Evolutionary conservation across 1,140 invertebrate genomes (phyloP).

Genomic region (Lycorma delicatula): DNA sequence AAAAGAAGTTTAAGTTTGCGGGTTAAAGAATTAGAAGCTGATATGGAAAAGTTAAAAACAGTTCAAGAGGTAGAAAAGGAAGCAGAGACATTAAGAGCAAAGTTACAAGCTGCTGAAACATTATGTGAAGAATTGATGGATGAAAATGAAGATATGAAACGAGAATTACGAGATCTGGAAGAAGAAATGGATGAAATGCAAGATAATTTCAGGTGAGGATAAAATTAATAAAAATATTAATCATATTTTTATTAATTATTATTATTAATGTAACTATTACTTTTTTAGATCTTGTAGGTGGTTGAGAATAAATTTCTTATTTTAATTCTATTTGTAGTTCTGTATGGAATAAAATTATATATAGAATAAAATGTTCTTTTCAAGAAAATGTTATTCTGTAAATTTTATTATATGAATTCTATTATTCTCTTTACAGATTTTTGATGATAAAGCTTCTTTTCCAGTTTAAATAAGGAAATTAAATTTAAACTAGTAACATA

Average conservation of each 20-base stretch:
- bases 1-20: conserved; percentile 63
- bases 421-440: no score
- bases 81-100: conserved; percentile 55
- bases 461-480: no score
- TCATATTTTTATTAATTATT: conserved; percentile 7
- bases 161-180: conserved; percentile 85
- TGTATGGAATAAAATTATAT: no score
- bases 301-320: background rate
- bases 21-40: conserved; percentile 62
- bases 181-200: conserved; percentile 98
- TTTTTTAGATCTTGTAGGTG: conserved; percentile 3
- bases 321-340: conserved; percentile 4
- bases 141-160: conserved; percentile 93
- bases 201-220: conserved; percentile 73
- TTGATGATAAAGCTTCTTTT: no score
- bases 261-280: background rate
- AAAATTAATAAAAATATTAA: conserved; percentile 11
- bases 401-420: no score
- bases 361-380: no score
- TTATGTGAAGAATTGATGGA: conserved; percentile 89
- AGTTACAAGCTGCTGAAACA: conserved; percentile 75
- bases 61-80: conserved; percentile 32
- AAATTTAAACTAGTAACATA: no score
- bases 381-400: no score
- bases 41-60: conserved; percentile 42